Percentiles rank a stretch among this genome's conserved stretches.
Conservation (phyloP, 2,888 invertebrate genomes). For the Cacoxenus indagator region DNA sequence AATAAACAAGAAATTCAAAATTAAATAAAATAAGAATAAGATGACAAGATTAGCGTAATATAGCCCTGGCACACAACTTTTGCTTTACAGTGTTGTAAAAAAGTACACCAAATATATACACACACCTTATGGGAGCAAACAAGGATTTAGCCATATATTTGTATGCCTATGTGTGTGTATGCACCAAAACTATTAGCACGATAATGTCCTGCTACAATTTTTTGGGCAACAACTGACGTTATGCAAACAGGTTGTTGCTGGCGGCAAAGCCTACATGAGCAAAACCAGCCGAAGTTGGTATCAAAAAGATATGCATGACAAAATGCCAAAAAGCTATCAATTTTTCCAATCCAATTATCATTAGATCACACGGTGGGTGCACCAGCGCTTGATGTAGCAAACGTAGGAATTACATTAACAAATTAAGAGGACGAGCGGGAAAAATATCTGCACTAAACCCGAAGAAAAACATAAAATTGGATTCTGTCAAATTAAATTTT, state of each 20-base stretch:
- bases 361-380: too few species aligned
- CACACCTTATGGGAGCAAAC: not conserved
- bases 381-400: too few species aligned
- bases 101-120: not conserved
- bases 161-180: not conserved
- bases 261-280: not conserved
- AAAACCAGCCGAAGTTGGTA: too few species aligned
- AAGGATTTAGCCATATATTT: not conserved
- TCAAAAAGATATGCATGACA: not conserved
- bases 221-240: not conserved
- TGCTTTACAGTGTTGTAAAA: not conserved
- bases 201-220: slow-evolving; percentile 3
- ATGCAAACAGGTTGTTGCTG: slow-evolving; percentile 31
- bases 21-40: not conserved
- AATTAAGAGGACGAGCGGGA: not conserved
- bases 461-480: slow-evolving; percentile 22
- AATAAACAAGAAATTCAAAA: too few species aligned
- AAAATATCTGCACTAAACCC: too few species aligned
- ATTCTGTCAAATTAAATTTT: slow-evolving; percentile 62
- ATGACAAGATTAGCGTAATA: not conserved
- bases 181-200: not conserved
- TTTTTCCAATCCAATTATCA: too few species aligned
- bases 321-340: too few species aligned
- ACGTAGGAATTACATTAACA: not conserved
- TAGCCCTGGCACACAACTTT: not conserved